Percentiles rank a stretch among this genome's conserved stretches.
Evolutionary conservation across 2,888 invertebrate species (phyloP).

Genomic region (Agrotis segetum): DNA sequence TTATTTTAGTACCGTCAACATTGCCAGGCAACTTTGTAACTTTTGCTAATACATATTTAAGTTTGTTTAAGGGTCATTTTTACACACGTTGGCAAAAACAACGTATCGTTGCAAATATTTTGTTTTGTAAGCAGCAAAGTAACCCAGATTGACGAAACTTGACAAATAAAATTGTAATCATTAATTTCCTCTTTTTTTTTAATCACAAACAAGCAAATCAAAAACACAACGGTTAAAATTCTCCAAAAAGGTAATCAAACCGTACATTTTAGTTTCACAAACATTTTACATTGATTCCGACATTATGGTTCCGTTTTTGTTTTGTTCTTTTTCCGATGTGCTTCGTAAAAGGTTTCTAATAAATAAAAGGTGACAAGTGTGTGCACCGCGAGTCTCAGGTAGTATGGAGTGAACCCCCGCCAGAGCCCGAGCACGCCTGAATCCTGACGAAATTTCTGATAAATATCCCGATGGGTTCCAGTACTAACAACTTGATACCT

Average conservation of each 20-base stretch:
- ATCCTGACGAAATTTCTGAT: conserved; percentile 75
- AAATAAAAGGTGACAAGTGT: conserved; percentile 98
- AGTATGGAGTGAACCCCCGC: conserved; percentile 99
- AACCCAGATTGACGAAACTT: neutral
- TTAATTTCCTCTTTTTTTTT: conserved; percentile 14
- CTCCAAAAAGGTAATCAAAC: neutral
- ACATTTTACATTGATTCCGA: conserved; percentile 4
- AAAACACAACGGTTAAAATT: neutral
- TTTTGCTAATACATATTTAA: no score
- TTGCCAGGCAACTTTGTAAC: no score
- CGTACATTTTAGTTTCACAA: conserved; percentile 5
- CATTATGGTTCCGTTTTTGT: conserved; percentile 1
- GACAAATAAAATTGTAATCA: conserved; percentile 13
- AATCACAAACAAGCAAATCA: neutral
- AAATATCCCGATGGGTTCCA: conserved; percentile 44
- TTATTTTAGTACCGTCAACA: no score
- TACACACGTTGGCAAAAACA: no score
- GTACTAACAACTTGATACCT: conserved; percentile 73
- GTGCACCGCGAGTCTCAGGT: conserved; percentile 97
- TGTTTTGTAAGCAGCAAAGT: no score
- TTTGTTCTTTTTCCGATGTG: conserved; percentile 78
- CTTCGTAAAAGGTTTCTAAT: conserved; percentile 92
- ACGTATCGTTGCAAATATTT: no score
- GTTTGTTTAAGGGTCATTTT: no score
- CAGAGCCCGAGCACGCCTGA: conserved; percentile 97